Base-by-base conservation (phyloP, 37 sponge, comb jelly and placozoan genomes). In the Chondrilla cf. caribensis region DNA sequence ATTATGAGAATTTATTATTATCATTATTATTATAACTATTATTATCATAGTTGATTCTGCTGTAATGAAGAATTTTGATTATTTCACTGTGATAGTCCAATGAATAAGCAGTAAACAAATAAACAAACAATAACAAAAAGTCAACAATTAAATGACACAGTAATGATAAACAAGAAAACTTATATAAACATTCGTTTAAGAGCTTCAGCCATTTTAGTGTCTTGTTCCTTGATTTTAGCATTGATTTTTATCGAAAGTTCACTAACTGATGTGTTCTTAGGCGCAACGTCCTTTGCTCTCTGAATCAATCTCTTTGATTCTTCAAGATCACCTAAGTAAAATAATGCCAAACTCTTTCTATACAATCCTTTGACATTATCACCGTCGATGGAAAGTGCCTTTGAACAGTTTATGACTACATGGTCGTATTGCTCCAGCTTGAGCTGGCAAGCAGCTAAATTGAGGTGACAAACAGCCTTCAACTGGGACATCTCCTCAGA, bases 401-500 rank as follows among this genome's bases (percentile, higher is more conserved):
- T 78, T 24, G 54, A 42, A 70, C 92, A 91, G 58, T 85, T 87
- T 18, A 32, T 37, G 14, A 68, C 58, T 6, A 79, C 88, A 82
- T 82, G 58, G 35, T 60, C 36, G 42, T 82, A 70, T 21, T 81
- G 80, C 21, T 70, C 37, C 18, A 85, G 58, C 65, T 91, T 85
- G 11, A 91, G 72, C 79, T 91, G 92, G 82, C 92, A 91, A 43
- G 88, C 92, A 15, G 92, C 70, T 5, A 91, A 65, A 58, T 91
- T 91, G 11, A 82, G 44, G 28, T 81, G n/a, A 22, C 79, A 44
- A 2, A 60, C 58, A 15, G 40, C 17, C 62, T 73, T 84, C 17
- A 87, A 54, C 24, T 47, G 24, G 0, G 42, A n/a, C 18, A 71
- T 73, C 7, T 88, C 84, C 4, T 58, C 54, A n/a, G 76, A 38